Conservation (phyloP, 37 sponge, comb jelly and placozoan genomes). For the Petrosia ficiformis region DNA sequence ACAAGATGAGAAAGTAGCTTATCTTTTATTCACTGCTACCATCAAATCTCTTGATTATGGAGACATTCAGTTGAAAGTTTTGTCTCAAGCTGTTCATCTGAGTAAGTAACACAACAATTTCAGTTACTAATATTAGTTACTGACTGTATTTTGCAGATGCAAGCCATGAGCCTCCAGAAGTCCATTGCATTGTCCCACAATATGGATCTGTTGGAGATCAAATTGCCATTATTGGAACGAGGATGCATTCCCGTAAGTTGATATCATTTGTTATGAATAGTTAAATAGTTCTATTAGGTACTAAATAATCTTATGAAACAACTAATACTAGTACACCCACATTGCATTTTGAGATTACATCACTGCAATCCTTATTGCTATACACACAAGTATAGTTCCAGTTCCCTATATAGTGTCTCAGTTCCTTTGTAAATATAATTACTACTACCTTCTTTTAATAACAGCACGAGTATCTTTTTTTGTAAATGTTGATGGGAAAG, state of each 20-base stretch:
- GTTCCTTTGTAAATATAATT: slow-evolving; percentile 4
- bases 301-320: too few relatives aligned
- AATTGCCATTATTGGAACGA: slow-evolving; percentile 65
- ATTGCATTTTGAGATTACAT: too few relatives aligned
- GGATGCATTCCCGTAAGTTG: slow-evolving; percentile 64
- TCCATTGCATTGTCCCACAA: slow-evolving; percentile 40
- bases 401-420: not conserved
- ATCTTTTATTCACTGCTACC: slow-evolving; percentile 54
- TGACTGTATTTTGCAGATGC: slow-evolving; percentile 27
- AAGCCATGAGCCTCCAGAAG: slow-evolving; percentile 48
- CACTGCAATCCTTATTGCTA: not conserved
- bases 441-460: too few relatives aligned
- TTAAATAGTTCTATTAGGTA: too few relatives aligned
- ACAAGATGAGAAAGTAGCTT: slow-evolving; percentile 44
- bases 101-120: slow-evolving; percentile 33
- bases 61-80: not conserved
- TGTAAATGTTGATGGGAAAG: not conserved
- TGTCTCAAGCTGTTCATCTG: slow-evolving; percentile 47
- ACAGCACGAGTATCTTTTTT: slow-evolving; percentile 58
- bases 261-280: too few relatives aligned
- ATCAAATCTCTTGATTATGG: slow-evolving; percentile 24
- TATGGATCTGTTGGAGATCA: slow-evolving; percentile 50
- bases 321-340: too few relatives aligned
- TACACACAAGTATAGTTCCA: not conserved
- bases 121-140: not conserved